Evolutionary conservation across 1,140 invertebrate species (phyloP).

Genomic region (Ditylenchus dipsaci): DNA sequence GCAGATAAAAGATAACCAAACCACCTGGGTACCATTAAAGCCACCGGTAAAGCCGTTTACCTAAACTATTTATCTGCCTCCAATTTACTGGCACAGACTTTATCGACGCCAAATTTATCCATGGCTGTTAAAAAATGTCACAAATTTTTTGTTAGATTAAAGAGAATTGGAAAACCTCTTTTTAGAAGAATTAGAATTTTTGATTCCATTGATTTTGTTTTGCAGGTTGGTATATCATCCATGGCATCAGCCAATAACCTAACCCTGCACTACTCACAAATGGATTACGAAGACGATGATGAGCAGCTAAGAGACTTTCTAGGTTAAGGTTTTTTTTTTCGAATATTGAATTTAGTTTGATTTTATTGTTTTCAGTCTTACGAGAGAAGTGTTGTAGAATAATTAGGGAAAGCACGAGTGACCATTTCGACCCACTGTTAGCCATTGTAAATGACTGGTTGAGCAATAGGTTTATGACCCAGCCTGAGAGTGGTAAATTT

Average conservation of each 20-base stretch:
- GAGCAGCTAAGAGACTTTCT: constrained; percentile 43
- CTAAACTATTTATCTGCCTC: no score
- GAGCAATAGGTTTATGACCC: constrained; percentile 25
- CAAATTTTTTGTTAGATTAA: no score
- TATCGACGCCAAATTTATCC: no score
- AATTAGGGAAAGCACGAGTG: constrained; percentile 25
- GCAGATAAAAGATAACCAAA: no score
- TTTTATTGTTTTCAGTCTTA: constrained; percentile 26
- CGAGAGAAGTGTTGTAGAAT: constrained; percentile 38
- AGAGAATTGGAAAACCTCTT: no score
- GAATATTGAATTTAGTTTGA: background rate
- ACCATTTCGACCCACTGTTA: constrained; percentile 34
- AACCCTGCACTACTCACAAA: constrained; percentile 39
- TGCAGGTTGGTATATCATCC: background rate
- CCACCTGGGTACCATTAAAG: no score
- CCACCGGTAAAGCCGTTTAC: no score
- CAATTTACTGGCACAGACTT: no score
- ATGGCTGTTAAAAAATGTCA: no score
- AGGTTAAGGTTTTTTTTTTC: constrained; percentile 9
- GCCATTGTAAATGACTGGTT: constrained; percentile 39
- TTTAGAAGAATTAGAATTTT: no score
- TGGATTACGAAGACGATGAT: constrained; percentile 50
- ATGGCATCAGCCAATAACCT: constrained; percentile 2
- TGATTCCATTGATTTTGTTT: no score
- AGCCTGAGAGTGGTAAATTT: constrained; percentile 20